Percentiles rank a stretch among this genome's conserved stretches.
Evolutionary conservation across 2,113 vertebrate species (phyloP).

Genomic region (Falcunculus frontatus): DNA sequence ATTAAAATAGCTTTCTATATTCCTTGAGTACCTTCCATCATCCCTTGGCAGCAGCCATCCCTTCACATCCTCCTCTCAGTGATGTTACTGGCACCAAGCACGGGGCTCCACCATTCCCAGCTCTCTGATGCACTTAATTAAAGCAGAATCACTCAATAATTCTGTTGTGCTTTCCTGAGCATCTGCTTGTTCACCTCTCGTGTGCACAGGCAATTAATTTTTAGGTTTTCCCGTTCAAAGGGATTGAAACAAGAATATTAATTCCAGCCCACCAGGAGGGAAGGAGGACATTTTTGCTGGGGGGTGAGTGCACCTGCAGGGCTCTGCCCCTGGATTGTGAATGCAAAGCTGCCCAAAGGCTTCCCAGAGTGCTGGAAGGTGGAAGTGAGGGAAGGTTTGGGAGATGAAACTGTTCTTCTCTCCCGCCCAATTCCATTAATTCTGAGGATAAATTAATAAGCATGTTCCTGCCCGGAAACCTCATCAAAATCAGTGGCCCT

Average conservation of each 20-base stretch:
- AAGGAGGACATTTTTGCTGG: not conserved
- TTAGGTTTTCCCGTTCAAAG: not conserved
- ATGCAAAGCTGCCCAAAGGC: not conserved
- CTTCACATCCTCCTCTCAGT: not conserved
- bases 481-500: constrained; percentile 5
- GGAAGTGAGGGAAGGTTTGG: not conserved
- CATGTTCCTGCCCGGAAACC: constrained; percentile 7
- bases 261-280: constrained; percentile 16
- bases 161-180: constrained; percentile 36
- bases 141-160: constrained; percentile 41
- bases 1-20: constrained; percentile 35
- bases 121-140: constrained; percentile 52
- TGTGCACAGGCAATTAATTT: constrained; percentile 53
- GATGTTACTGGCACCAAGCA: not conserved
- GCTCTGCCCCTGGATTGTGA: not conserved
- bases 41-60: constrained; percentile 17
- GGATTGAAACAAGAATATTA: not conserved
- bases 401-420: not conserved
- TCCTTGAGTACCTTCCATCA: constrained; percentile 37
- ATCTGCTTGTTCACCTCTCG: constrained; percentile 31
- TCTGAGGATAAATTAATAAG: constrained; percentile 22
- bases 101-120: not conserved
- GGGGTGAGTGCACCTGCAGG: not conserved
- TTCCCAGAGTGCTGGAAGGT: not conserved
- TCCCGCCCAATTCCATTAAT: not conserved